phyloP scores from a whole-genome alignment of 1,140 invertebrate genomes.

The Philopotamus ludificatus region DNA sequence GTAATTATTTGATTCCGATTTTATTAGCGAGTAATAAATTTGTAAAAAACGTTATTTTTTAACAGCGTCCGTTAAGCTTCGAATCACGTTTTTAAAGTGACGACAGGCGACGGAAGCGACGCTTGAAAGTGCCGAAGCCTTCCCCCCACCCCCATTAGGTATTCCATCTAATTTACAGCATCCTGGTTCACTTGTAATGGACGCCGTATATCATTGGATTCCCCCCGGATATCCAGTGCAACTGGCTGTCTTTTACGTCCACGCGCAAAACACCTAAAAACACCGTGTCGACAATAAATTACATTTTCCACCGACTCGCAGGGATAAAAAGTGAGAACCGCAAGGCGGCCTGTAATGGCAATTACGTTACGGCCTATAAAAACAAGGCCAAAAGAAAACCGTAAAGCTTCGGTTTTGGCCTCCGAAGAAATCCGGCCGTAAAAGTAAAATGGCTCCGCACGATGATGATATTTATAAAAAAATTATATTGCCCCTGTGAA shows the following conservation, averaged over 20 bases:
- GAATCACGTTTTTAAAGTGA: too few species aligned
- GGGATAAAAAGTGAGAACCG: slow-evolving; percentile 11
- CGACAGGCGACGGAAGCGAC: too few species aligned
- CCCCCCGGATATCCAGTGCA: not conserved
- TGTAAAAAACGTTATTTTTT: too few species aligned
- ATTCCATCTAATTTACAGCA: not conserved
- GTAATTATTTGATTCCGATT: too few species aligned
- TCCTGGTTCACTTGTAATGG: not conserved
- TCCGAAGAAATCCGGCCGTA: slow-evolving; percentile 18
- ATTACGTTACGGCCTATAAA: slow-evolving; percentile 36
- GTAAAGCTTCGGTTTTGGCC: slow-evolving; percentile 27
- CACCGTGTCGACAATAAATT: slow-evolving; percentile 8
- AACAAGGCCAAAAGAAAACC: slow-evolving; percentile 22
- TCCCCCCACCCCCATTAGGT: not conserved
- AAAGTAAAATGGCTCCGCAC: slow-evolving; percentile 3
- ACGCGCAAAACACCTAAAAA: slow-evolving; percentile 1
- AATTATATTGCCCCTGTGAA: slow-evolving; percentile 9
- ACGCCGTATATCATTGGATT: not conserved
- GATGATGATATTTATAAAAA: slow-evolving; percentile 25
- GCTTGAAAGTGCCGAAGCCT: too few species aligned
- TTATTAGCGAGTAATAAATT: too few species aligned
- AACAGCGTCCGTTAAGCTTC: too few species aligned
- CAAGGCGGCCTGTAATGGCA: slow-evolving; percentile 20
- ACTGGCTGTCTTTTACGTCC: slow-evolving; percentile 3
- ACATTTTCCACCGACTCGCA: not conserved